These are phyloP conservation scores for Talpa occidentalis DNA, from an alignment of 2,113 vertebrate genomes.

Conservation along the genomic window DNA sequence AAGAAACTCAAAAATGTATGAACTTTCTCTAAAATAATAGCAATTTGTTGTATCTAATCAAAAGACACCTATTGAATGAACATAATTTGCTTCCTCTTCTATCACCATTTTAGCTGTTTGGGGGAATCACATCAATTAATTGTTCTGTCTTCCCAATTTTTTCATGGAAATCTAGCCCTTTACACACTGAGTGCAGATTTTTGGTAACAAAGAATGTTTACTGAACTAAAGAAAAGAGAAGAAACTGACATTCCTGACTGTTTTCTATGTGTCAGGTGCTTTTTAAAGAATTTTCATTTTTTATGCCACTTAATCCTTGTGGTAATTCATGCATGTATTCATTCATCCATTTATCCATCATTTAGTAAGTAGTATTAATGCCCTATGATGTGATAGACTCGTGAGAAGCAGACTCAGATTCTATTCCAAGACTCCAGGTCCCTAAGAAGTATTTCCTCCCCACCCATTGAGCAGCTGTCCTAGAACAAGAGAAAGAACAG, in stretches of 20 bases:
- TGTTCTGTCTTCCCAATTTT: neutral
- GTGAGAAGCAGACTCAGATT: neutral
- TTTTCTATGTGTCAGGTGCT: neutral
- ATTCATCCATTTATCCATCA: neutral
- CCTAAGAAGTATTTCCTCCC: neutral
- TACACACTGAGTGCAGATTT: neutral
- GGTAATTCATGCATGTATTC: neutral
- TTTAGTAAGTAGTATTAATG: neutral
- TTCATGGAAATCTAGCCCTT: neutral
- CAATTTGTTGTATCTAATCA: conserved; percentile 2
- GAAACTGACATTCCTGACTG: neutral
- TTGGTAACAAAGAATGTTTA: neutral
- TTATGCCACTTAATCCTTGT: neutral
- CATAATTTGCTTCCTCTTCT: neutral
- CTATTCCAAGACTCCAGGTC: neutral
- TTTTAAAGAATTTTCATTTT: neutral
- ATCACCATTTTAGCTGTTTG: neutral
- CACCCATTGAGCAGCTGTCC: neutral
- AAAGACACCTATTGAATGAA: conserved; percentile 12
- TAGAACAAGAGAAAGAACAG: neutral
- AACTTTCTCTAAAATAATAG: neutral
- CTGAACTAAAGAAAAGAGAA: neutral
- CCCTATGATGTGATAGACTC: neutral
- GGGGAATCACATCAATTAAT: neutral
- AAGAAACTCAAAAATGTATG: neutral